Evolutionary conservation across 1,140 invertebrate species (phyloP).

Genomic region (Drosophila ohnishii): DNA sequence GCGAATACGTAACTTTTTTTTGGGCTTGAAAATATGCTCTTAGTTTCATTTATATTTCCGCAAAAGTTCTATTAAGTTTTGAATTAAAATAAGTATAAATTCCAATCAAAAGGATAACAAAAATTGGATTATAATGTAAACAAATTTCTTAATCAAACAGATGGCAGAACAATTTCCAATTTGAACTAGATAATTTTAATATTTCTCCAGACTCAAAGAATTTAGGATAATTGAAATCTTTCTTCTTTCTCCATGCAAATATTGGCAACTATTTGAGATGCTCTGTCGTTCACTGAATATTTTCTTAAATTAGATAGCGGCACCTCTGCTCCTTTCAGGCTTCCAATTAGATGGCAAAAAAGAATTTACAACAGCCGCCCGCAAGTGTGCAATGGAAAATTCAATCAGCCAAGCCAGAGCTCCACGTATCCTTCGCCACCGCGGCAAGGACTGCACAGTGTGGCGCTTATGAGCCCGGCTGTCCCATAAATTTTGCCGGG

Average conservation of each 20-base stretch:
- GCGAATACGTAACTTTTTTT: not conserved
- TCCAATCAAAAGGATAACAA: not conserved
- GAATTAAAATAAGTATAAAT: not conserved
- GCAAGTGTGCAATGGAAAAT: constrained; percentile 55
- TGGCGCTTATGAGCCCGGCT: constrained; percentile 66
- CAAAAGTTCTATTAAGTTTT: not conserved
- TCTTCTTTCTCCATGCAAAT: not conserved
- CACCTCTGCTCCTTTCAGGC: constrained; percentile 2
- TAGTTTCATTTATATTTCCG: not conserved
- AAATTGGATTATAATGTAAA: not conserved
- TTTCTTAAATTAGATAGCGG: constrained; percentile 8
- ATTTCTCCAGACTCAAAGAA: not conserved
- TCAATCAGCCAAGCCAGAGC: constrained; percentile 55
- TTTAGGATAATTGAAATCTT: not conserved
- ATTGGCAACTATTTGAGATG: constrained; percentile 2
- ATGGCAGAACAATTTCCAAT: not conserved
- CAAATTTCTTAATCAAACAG: not conserved
- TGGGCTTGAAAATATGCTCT: not conserved
- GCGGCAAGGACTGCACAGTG: constrained; percentile 15
- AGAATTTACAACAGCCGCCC: constrained; percentile 17
- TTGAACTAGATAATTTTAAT: not conserved
- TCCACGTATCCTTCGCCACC: constrained; percentile 14
- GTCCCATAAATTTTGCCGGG: constrained; percentile 60
- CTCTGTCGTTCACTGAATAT: constrained; percentile 26
- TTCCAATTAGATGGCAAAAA: constrained; percentile 45